A percentile compares a stretch with the other conserved stretches of the same genome.
phyloP scores from a whole-genome alignment of 2,113 vertebrate species.

The Kryptolebias marmoratus region DNA sequence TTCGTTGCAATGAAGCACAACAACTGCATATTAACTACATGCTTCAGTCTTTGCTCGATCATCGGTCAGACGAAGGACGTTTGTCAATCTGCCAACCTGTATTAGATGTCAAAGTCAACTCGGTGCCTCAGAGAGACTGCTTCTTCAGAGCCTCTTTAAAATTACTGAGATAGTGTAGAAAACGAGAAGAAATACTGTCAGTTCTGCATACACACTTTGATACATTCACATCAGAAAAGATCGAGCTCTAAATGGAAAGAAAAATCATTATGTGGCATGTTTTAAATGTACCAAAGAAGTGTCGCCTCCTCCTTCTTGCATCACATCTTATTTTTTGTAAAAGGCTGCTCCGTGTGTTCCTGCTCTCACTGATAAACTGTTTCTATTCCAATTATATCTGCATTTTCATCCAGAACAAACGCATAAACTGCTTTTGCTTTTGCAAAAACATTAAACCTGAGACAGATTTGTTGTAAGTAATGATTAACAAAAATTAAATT shows the following conservation, averaged over 20 bases:
- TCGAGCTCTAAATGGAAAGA: neutral
- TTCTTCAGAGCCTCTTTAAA: neutral
- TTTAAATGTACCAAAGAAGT: too few species aligned
- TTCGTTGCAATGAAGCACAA: neutral
- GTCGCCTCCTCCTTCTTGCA: too few species aligned
- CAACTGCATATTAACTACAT: neutral
- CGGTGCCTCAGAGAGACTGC: neutral
- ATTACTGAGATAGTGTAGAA: neutral
- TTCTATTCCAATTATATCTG: too few species aligned
- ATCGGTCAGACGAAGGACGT: slow-evolving; percentile 17
- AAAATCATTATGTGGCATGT: neutral
- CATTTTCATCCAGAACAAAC: too few species aligned
- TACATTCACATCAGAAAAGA: neutral
- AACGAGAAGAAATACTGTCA: neutral
- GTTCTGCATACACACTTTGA: neutral
- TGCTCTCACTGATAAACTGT: too few species aligned
- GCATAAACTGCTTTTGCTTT: too few species aligned
- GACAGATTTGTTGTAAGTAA: too few species aligned
- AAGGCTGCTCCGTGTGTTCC: too few species aligned
- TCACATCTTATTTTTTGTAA: too few species aligned
- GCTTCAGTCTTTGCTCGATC: neutral
- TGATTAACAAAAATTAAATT: too few species aligned
- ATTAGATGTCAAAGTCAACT: slow-evolving; percentile 21
- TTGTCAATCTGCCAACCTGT: slow-evolving; percentile 25
- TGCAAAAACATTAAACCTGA: too few species aligned